Base-by-base conservation (phyloP, 30 jellyfish, hydroid and myxozoan genomes). In the Hydractinia echinata region DNA sequence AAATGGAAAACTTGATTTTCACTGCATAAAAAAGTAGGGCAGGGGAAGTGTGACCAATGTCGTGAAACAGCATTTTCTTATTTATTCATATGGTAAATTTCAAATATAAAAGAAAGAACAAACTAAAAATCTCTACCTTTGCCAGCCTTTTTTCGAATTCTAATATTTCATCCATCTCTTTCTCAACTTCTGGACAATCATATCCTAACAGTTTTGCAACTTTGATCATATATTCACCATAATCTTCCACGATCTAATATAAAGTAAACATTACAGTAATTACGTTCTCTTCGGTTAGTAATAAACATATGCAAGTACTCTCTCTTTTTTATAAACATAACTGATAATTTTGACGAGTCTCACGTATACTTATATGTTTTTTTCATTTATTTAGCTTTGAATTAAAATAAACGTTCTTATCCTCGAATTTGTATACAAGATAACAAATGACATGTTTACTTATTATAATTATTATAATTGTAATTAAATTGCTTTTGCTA, bases 211-310 rank as follows among this genome's bases (percentile, higher is more conserved):
- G 81, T 54, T 84, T 81, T 5, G 85, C 89, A 44, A 89, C 83
- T 51, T 89, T 70, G 10, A 76, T 87, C 97, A 89, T 89, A 81
- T 89, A 89, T 9, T 71, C 79, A n/a, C 76, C 83, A 55, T 89
- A 89, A 79, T 89, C 97, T 7, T 82, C 92, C 5, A 86, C 92
- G 53, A 89, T 89, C 97, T 89, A 51, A 5, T 51, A 54, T 52
- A 52, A 15, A 74, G 49, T 0, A 11, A 4, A n/a, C 11, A 78
- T 11, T 10, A n/a, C 18, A 64, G 7, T 7, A 7, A 64, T 13
- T 51, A 44, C 74, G 39, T n/a, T 3, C 4, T 71, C 68, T 71
- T 71, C 2, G 44, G 44, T 30, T 30, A 30, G 44, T 30, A 30
- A 2, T 30, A 30, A 30, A 30, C 44, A 1, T 30, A 30, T 30